These are phyloP conservation scores for Peromyscus polionotus DNA, from an alignment of 2,113 vertebrate species.

Conservation along the genomic window DNA sequence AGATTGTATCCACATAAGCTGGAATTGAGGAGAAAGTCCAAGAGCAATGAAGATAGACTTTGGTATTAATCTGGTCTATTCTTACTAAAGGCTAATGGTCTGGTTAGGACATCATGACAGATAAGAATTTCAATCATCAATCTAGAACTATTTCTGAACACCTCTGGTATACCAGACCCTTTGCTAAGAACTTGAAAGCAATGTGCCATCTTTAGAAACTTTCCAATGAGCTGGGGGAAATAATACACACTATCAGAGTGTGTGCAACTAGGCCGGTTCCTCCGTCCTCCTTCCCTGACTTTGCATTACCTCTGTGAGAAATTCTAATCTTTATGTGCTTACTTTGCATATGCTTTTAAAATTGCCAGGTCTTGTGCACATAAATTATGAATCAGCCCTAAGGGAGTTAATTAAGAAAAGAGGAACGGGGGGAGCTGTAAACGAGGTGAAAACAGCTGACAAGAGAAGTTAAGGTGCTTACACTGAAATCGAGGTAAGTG, in stretches of 20 bases:
- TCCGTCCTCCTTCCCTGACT: background rate
- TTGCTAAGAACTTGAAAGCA: background rate
- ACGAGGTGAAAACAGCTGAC: background rate
- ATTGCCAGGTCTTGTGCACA: background rate
- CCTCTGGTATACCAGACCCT: background rate
- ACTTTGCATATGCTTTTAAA: background rate
- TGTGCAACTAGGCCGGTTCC: background rate
- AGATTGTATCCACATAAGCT: background rate
- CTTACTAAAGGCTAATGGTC: background rate
- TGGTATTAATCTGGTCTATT: too few relatives aligned
- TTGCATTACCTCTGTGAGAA: background rate
- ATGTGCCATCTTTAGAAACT: background rate
- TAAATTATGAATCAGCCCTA: background rate
- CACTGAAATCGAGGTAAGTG: accelerated
- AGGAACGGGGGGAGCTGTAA: background rate
- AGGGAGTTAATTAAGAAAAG: background rate
- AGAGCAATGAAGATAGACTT: background rate
- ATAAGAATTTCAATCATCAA: background rate
- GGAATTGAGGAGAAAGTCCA: background rate
- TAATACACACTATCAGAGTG: background rate
- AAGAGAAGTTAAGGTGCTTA: background rate
- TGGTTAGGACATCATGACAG: background rate
- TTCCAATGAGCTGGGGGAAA: background rate
- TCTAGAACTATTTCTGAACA: background rate
- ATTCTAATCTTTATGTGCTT: background rate